Base-by-base conservation (phyloP, 2,888 invertebrate genomes). In the Eristalis arbustorum region DNA sequence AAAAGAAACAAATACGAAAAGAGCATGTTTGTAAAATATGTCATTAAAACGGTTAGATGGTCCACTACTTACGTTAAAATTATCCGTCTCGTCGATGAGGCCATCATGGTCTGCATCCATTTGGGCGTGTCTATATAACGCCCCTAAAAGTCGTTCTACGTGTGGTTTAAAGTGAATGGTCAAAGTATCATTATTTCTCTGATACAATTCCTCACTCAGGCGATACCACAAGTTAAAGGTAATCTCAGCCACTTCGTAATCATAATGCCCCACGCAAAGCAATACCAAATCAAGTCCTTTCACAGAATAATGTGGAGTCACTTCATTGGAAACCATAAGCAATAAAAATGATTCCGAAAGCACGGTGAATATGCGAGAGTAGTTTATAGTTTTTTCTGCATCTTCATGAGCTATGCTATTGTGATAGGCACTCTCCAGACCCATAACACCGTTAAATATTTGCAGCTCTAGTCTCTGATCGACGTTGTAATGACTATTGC, bases 221-320 rank as follows among this genome's bases (percentile, higher is more conserved):
- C 97, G 95, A 93, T 98, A 99, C 99, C 99, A 99, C 81, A 99
- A 94, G 93, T 98, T 97, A 92, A 99, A 99, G 1, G 99, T 98
- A 89, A 99, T 97, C 91, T 96, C 96, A 40, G 96, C 95, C 90
- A 98, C 98, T 95, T 99, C 98, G 93, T 98, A 99, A 92, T 99
- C 98, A 93, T 98, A 98, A 94, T 99, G 98, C 0, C 98, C 98
- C 11, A 98, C 97, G 93, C 99, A 98, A 49, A 96, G 95, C 64
- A 99, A 94, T 11, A 98, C 96, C 89, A 98, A 94, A 91, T 99
- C 98, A 84, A 99, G 93, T 3, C 97, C 96, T 91, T 96, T 96
- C 88, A 98, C 94, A 0, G 96, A 96, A 93, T 96, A 97, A 92
- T 97, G 96, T 23, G 94, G 94, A 81, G 93, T 92, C 88, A 94